Evolutionary conservation across 2,797 vertebrate species (phyloP), one percentile per base, ranked within the genome.

Genomic region (Pteronotus mesoamericanus): DNA sequence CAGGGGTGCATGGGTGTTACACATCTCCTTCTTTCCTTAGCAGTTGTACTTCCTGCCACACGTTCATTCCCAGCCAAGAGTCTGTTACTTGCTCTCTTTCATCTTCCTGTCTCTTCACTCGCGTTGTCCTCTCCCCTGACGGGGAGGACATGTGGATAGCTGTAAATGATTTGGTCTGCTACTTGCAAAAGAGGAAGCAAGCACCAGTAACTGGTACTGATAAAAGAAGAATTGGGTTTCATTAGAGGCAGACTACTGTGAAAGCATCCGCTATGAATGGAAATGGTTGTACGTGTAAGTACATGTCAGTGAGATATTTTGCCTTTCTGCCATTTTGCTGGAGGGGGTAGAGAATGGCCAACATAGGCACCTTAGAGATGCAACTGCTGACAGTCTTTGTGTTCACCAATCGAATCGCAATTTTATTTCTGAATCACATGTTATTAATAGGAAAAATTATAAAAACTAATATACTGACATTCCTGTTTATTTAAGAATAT

Each of bases 401-500:
- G 34, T 75, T 95, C 71, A 72, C 66, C 71, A 74, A 44, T n/a
- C 37, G 90, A 90, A 75, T 89, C 32, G 83, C 29, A 66, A 15
- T n/a, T 78, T 94, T 79, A 46, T 82, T 72, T 61, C 71, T 93
- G 26, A 94, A 42, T 82, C 39, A 82, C 26, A 22, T 74, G 5
- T 79, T 57, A 89, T 85, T 59, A 75, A 39, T 72, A 93, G 75
- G 83, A 32, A 85, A 69, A 86, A 71, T 68, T 92, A 66, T 71
- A 44, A 87, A 87, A 89, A 84, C 2, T 8, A 92, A 59, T 84
- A 1, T 44, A 72, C 53, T 94, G 57, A 92, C 21, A 26, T 87
- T 91, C 18, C 37, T 91, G 6, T 95, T 69, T 75, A n/a, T 91
- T 94, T 97, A 88, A 19, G 46, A 79, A 82, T 82, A 66, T 15